A percentile compares a stretch with the other conserved stretches of the same genome.
Conservation (phyloP, 2,888 invertebrate species). For the Leuctra nigra region DNA sequence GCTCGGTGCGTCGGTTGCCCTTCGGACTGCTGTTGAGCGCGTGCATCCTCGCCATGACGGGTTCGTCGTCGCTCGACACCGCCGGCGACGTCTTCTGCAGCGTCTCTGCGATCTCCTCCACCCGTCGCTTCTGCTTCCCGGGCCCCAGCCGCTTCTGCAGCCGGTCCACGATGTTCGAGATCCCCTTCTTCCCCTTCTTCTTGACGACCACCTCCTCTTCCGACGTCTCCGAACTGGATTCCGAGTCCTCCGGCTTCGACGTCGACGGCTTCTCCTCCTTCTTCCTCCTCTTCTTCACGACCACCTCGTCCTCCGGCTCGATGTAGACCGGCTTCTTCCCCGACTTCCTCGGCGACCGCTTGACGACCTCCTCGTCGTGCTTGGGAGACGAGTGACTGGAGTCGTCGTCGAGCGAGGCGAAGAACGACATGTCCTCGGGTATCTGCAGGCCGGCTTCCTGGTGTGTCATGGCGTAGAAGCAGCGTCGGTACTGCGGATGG, state of each 20-base stretch:
- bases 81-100: conserved; percentile 24
- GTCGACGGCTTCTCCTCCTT: conserved; percentile 7
- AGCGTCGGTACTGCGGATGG: conserved; percentile 28
- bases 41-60: conserved; percentile 5
- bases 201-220: neutral
- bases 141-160: conserved; percentile 6
- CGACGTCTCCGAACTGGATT: neutral
- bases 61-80: conserved; percentile 10
- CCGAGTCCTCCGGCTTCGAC: neutral
- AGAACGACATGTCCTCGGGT: conserved; percentile 23
- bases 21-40: neutral
- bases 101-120: conserved; percentile 26
- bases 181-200: neutral
- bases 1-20: neutral
- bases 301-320: neutral
- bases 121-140: conserved; percentile 23
- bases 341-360: neutral
- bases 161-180: conserved; percentile 1
- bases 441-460: conserved; percentile 32
- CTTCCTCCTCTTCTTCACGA: neutral
- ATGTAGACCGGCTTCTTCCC: neutral
- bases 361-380: neutral
- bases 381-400: neutral
- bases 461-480: conserved; percentile 31
- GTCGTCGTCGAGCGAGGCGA: neutral